Conservation (phyloP, 2,888 invertebrate genomes). For the Agonopterix subpropinquella region DNA sequence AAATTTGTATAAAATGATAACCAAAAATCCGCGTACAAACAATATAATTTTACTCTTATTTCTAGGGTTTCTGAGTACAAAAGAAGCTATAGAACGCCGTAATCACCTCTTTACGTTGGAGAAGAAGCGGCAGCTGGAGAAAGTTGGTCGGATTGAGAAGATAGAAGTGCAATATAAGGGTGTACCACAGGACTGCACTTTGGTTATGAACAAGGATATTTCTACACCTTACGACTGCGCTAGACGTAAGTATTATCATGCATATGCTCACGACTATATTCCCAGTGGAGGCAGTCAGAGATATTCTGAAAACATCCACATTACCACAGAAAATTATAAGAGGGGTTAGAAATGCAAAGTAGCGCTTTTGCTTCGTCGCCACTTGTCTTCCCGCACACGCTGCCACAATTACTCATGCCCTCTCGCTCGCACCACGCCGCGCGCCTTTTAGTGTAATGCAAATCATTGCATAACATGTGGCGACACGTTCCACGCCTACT, state of each 20-base stretch:
- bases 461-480: no score
- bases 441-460: no score
- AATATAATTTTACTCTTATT: constrained; percentile 3
- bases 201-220: constrained; percentile 93
- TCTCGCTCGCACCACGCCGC: no score
- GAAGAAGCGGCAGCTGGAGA: constrained; percentile 81
- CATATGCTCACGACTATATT: no score
- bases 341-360: no score
- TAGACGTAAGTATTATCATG: constrained; percentile 77
- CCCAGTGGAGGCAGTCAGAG: no score
- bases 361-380: no score
- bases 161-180: constrained; percentile 90
- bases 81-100: constrained; percentile 73
- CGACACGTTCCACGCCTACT: no score
- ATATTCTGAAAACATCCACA: no score
- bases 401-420: no score
- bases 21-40: background rate
- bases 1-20: background rate
- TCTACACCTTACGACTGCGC: constrained; percentile 97
- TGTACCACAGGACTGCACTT: constrained; percentile 80
- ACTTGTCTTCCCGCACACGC: no score
- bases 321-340: no score
- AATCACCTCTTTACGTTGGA: constrained; percentile 87
- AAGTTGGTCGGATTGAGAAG: constrained; percentile 92
- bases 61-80: constrained; percentile 63